Base-by-base conservation (phyloP, 2,888 invertebrate species). In the Didymodactylos carnosus region DNA sequence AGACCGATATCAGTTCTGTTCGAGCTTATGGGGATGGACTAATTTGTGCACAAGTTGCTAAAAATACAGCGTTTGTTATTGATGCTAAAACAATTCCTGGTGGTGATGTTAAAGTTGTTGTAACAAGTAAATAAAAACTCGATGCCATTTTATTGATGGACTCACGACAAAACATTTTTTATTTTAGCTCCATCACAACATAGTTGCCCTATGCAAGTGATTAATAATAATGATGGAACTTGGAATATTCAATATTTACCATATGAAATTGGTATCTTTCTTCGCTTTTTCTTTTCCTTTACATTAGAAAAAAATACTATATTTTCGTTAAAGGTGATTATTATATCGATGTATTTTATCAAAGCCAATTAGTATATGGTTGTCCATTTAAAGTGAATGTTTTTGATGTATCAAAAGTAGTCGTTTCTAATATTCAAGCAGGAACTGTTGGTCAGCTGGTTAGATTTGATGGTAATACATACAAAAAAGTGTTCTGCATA, bases 381-480 rank as follows among this genome's bases (percentile, higher is more conserved):
- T 69, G 74, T 71, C 74, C 74, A 49, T 71, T 74, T 71, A 74
- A 74, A 74, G 71, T 39, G 5, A 74, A 74, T 39, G 49, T 74
- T 14, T 74, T 74, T 25, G 74, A 74, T 74, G 41, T 43, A 1
- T 62, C 41, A 35, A 51, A 71, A 43, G 71, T 74, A 41, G 41
- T 69, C 39, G 71, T 74, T 41, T 41, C 43, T 3, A 71, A 71
- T 10, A 39, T 43, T 41, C 40, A 53, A 76, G 81, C 80, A 14
- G 82, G 82, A 27, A 75, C 80, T 7, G 81, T 82, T 11, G 82
- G 81, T 25, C 80, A 82, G 72, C 79, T 81, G 72, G 78, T 82
- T 19, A 77, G 77, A 73, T 82, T 82, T 74, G 79, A 79, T 14
- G 79, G n/a, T n/a, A n/a, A n/a, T n/a, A n/a, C n/a, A n/a, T n/a